A percentile compares a stretch with the other conserved stretches of the same genome.
Conservation (phyloP, 1,140 invertebrate genomes). For the Globodera rostochiensis region DNA sequence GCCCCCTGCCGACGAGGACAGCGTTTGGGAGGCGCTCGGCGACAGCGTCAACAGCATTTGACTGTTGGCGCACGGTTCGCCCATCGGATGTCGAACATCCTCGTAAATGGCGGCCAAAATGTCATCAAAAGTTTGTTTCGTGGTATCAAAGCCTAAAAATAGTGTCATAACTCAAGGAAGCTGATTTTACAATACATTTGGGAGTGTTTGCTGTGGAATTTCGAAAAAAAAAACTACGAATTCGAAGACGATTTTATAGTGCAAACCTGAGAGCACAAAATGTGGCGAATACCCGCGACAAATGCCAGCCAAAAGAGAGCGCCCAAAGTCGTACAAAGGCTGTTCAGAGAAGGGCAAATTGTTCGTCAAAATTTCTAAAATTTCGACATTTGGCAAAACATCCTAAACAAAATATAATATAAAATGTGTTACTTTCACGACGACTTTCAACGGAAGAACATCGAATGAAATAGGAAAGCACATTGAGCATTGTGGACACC, state of each 20-base stretch:
- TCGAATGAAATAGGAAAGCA: slow-evolving; percentile 48
- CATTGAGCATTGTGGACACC: slow-evolving; percentile 38
- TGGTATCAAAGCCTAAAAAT: not conserved
- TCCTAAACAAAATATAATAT: not conserved
- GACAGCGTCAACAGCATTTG: not conserved
- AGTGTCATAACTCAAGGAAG: too few relatives aligned
- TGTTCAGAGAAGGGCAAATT: slow-evolving; percentile 17
- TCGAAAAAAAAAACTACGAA: too few relatives aligned
- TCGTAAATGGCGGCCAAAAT: slow-evolving; percentile 41
- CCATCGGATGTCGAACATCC: slow-evolving; percentile 41
- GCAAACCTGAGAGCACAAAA: slow-evolving; percentile 53
- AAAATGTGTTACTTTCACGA: slow-evolving; percentile 14
- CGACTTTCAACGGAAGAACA: slow-evolving; percentile 47
- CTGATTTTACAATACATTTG: too few relatives aligned
- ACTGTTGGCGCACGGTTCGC: slow-evolving; percentile 32
- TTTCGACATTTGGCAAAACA: too few relatives aligned
- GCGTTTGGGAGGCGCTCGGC: slow-evolving; percentile 27
- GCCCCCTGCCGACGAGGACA: slow-evolving; percentile 24
- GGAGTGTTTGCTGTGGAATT: too few relatives aligned
- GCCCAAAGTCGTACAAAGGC: slow-evolving; percentile 37
- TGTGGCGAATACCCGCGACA: slow-evolving; percentile 54
- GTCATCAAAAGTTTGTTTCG: slow-evolving; percentile 41
- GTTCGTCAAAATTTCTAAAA: slow-evolving; percentile 27
- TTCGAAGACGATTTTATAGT: not conserved
- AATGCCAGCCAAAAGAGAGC: slow-evolving; percentile 53